Evolutionary conservation across 2,797 vertebrate genomes (phyloP), one percentile per base, ranked within the genome.

Genomic region (Enteromius afrohamiltoni): DNA sequence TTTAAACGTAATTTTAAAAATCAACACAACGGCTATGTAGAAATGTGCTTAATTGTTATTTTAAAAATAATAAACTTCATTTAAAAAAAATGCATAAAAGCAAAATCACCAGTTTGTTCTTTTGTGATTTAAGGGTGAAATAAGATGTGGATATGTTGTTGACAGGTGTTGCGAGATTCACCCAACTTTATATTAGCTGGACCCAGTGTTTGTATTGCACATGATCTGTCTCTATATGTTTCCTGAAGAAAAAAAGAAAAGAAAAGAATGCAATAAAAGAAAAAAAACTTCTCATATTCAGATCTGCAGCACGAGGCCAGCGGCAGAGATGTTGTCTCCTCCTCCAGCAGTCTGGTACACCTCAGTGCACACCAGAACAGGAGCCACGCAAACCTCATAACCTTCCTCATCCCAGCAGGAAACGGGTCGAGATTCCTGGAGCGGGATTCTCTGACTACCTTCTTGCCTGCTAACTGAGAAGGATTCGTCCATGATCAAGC

Each of bases 281-380:
- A 60, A 45, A 51, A 49, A 16, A 26, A 40, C 34, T 3, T 51
- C 37, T 37, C 26, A 0, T 49, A 0, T 84, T 77, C 62, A 96
- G 83, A 96, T 96, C 90, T 96, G 96, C 83, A 96, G 90, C 78
- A 96, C 95, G 80, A 96, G 92, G 21, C 96, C 95, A 21, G 96
- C 96, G 7, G 96, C 96, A 4, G 96, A 96, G 88, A 96, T 91
- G 90, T 96, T 96, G 88, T 96, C 96, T 37, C 96, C 96, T 74
- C 96, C 96, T 1, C 96, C 96, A 3, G 95, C 96, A 1, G 96
- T 96, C 82, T 96, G 96, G 90, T 95, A 96, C 71, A 96, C 96
- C 78, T 96, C 95, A 0, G 95, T 96, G 90, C 96, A 96, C 83
- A 96, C 96, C 83, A 96, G 91, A 83, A 96, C 96, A 0, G 96